phyloP scores from a whole-genome alignment of 2,888 invertebrate genomes.

The Dynastes tityus region DNA sequence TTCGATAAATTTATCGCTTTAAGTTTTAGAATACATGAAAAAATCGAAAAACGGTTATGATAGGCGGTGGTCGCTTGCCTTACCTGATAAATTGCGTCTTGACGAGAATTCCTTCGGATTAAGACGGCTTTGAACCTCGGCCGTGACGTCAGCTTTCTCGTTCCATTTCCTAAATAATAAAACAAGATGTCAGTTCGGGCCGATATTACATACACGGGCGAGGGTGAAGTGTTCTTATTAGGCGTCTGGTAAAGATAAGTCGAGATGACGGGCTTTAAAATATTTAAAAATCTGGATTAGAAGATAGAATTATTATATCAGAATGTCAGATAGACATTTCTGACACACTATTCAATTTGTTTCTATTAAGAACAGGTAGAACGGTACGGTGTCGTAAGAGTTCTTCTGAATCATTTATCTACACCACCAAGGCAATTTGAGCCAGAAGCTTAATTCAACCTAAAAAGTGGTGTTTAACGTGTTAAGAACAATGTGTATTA shows the following conservation, averaged over 20 bases:
- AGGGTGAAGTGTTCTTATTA: neutral
- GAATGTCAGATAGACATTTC: too few relatives aligned
- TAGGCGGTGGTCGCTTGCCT: slow-evolving; percentile 47
- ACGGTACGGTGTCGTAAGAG: too few relatives aligned
- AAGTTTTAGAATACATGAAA: neutral
- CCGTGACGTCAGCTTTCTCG: slow-evolving; percentile 58
- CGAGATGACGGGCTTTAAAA: neutral
- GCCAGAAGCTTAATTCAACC: too few relatives aligned
- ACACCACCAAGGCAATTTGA: too few relatives aligned
- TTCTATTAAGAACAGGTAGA: too few relatives aligned
- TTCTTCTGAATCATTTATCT: too few relatives aligned
- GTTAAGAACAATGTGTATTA: too few relatives aligned
- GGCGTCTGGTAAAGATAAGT: neutral
- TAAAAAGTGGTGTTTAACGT: too few relatives aligned
- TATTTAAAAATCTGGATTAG: neutral
- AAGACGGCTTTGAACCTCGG: slow-evolving; percentile 57
- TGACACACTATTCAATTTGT: too few relatives aligned
- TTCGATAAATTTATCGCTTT: slow-evolving; percentile 5
- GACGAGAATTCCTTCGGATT: slow-evolving; percentile 59
- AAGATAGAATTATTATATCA: neutral
- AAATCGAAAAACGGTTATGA: slow-evolving; percentile 13
- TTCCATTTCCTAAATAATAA: slow-evolving; percentile 62
- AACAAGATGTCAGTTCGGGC: slow-evolving; percentile 11
- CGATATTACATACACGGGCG: neutral
- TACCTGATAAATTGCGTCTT: slow-evolving; percentile 62